Percentiles rank a stretch among this genome's conserved stretches.
Evolutionary conservation across 2,797 vertebrate genomes (phyloP).

Genomic region (Bradypus variegatus): DNA sequence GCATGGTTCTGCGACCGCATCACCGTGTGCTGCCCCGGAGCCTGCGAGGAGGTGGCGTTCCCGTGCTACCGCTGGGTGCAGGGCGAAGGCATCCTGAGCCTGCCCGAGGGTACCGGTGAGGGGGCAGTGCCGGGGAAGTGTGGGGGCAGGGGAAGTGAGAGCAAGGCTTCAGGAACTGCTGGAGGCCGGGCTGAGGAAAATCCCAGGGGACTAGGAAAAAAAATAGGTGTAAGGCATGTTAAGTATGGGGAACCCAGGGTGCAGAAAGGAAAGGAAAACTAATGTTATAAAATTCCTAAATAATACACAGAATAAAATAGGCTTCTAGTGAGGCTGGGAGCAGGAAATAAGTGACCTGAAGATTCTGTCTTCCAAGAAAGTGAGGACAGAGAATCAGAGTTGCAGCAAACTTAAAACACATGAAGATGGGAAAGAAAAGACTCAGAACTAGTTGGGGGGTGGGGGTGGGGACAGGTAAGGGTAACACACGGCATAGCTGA

Average conservation of each 20-base stretch:
- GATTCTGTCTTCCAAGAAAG: not conserved
- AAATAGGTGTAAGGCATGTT: not conserved
- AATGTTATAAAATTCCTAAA: not conserved
- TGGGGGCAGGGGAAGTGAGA: not conserved
- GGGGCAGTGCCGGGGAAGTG: accelerated
- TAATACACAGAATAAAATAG: not conserved
- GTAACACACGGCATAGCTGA: too few species aligned
- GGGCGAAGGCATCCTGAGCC: conserved; percentile 14
- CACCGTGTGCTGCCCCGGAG: conserved; percentile 1
- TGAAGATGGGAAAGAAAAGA: not conserved
- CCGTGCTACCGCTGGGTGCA: conserved; percentile 62
- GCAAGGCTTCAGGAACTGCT: accelerated
- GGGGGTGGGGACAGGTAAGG: not conserved
- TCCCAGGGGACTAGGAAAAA: not conserved
- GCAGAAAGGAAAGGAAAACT: not conserved
- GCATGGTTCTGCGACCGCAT: conserved; percentile 66
- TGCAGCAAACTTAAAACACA: not conserved
- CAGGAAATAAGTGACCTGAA: not conserved
- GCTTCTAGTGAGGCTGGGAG: not conserved
- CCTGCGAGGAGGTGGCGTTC: not conserved
- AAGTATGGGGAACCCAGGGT: not conserved
- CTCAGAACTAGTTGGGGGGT: too few species aligned
- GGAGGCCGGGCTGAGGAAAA: not conserved
- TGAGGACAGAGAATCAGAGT: too few species aligned
- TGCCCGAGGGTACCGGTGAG: conserved; percentile 72